Conservation (phyloP, 2,888 invertebrate genomes). For the Mylabris sibirica region DNA sequence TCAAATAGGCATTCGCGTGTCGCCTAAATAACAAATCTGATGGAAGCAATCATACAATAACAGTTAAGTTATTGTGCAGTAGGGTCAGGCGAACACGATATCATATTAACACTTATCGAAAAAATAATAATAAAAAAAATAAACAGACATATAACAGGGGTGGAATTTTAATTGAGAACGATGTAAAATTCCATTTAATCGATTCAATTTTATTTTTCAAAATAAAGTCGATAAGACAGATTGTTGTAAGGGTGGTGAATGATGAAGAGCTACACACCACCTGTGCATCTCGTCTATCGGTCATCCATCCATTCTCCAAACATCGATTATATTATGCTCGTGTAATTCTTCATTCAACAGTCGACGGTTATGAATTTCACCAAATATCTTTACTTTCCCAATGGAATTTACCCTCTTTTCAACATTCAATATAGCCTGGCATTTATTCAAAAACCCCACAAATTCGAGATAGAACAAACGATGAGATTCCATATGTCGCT, state of each 20-base stretch:
- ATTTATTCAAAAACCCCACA: background rate
- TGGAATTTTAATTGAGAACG: slow-evolving; percentile 31
- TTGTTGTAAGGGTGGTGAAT: slow-evolving; percentile 46
- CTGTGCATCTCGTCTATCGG: slow-evolving; percentile 51
- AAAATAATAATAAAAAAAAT: too few species aligned
- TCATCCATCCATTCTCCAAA: slow-evolving; percentile 51
- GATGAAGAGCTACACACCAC: slow-evolving; percentile 47
- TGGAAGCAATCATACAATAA: slow-evolving; percentile 53
- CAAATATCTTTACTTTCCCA: background rate
- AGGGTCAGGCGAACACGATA: slow-evolving; percentile 53
- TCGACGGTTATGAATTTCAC: slow-evolving; percentile 29
- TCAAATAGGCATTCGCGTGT: slow-evolving; percentile 52
- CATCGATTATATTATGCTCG: slow-evolving; percentile 46
- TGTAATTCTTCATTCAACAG: slow-evolving; percentile 46
- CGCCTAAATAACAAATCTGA: slow-evolving; percentile 56
- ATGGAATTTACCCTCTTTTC: background rate
- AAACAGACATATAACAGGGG: background rate
- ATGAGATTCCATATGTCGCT: background rate
- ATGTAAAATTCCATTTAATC: slow-evolving; percentile 33
- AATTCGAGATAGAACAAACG: background rate
- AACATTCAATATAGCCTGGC: background rate
- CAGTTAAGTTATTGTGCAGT: slow-evolving; percentile 54
- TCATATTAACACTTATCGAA: slow-evolving; percentile 43
- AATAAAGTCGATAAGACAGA: slow-evolving; percentile 41
- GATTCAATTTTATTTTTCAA: slow-evolving; percentile 31